These are phyloP conservation scores for Sterna hirundo DNA, from an alignment of 2,113 vertebrate species.

Conservation along the genomic window DNA sequence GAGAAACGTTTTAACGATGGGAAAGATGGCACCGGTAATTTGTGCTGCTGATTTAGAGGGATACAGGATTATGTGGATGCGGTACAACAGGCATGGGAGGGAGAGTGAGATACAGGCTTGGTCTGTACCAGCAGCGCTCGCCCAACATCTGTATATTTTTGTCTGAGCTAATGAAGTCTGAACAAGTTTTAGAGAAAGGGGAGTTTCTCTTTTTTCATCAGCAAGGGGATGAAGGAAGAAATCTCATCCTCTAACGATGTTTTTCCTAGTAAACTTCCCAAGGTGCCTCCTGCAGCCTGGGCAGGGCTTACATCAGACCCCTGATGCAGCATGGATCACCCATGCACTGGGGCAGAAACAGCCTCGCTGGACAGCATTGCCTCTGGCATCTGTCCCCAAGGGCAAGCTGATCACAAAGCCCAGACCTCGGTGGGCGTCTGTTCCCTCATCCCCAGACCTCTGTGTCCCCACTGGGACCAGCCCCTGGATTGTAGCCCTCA, in stretches of 20 bases:
- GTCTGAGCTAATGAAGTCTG: conserved; percentile 28
- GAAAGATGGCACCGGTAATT: not conserved
- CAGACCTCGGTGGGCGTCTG: not conserved
- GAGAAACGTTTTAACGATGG: accelerated
- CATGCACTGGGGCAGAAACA: not conserved
- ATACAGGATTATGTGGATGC: not conserved
- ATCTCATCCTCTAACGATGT: accelerated
- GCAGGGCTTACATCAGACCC: not conserved
- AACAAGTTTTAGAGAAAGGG: not conserved
- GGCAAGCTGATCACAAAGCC: not conserved
- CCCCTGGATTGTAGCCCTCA: accelerated
- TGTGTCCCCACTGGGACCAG: accelerated
- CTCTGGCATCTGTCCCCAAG: not conserved
- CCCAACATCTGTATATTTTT: not conserved
- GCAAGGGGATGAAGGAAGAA: not conserved
- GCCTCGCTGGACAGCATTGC: not conserved
- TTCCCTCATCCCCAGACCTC: not conserved
- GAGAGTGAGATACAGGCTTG: accelerated
- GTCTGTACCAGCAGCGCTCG: not conserved
- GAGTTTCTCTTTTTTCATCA: not conserved
- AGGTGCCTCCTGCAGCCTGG: not conserved
- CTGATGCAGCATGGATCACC: accelerated
- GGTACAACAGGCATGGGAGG: not conserved
- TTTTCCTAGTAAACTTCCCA: not conserved
- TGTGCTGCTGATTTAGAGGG: not conserved